phyloP scores from a whole-genome alignment of 2,797 vertebrate species.

The Capromys pilorides region DNA sequence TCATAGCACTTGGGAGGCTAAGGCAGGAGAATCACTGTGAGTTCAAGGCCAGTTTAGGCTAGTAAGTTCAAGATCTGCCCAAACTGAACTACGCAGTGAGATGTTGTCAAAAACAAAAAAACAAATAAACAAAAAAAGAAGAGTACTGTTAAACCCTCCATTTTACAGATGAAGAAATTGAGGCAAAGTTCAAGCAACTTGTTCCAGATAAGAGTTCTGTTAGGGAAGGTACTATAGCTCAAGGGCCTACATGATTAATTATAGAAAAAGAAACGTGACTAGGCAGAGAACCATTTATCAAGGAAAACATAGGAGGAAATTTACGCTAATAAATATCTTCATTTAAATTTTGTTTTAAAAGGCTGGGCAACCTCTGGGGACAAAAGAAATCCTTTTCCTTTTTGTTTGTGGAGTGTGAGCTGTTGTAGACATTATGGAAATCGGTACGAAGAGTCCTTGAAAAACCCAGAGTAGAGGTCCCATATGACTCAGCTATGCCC shows the following conservation, averaged over 20 bases:
- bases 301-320: not conserved
- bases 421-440: not conserved
- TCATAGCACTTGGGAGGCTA: not conserved
- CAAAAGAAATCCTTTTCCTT: not conserved
- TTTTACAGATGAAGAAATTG: not conserved
- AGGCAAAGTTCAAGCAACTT: not conserved
- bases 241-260: not conserved
- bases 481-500: not conserved
- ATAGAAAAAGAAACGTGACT: not conserved
- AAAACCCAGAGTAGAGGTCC: not conserved
- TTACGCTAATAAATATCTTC: not conserved
- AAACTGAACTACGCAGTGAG: not conserved
- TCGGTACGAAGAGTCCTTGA: not conserved
- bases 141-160: not conserved
- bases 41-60: not conserved
- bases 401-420: not conserved
- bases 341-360: not conserved
- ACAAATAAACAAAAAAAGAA: not conserved
- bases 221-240: not conserved
- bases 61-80: not conserved
- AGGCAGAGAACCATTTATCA: not conserved
- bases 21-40: not conserved
- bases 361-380: not conserved
- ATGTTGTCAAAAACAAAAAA: not conserved
- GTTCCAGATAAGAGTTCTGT: not conserved